Base-by-base conservation (phyloP, 2,888 invertebrate genomes). In the Harmothoe impar region DNA sequence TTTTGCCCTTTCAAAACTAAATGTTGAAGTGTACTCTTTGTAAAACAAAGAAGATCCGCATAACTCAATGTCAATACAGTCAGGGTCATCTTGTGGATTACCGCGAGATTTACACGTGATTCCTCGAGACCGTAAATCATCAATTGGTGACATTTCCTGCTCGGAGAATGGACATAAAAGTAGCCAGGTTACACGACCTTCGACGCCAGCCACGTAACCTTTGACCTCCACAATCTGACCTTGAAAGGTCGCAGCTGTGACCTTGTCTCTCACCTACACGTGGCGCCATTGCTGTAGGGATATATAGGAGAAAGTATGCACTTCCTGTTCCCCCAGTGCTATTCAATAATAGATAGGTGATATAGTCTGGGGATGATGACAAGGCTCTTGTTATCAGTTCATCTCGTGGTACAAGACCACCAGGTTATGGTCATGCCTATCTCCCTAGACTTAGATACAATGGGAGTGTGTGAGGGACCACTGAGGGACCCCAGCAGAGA, bases 231-330 rank as follows among this genome's bases (percentile, higher is more conserved):
- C 17, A 35, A 81, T 81, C 43, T 81, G 81, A 81, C 81, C 81
- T 81, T 33, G 23, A 81, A 35, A 81, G 81, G 81, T 81, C 81
- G 35, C 81, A 81, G 81, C 81, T 81, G 81, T 43, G 81, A 81
- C 81, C 81, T 81, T 72, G 29, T 15, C 62, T 62, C 23, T 43
- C 10, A 43, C 43, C 43, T 43, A 43, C 43, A 43, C 43, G 43
- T 43, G 43, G 43, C 43, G 43, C 43, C 43, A 43, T 43, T 43
- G 43, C 43, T 43, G 43, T 43, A 43, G 43, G 43, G 43, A 43
- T 43, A 43, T 43, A 43, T n/a, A n/a, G n/a, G n/a, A 43, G 3
- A 10, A 43, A 43, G 43, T 43, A 43, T 43, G 43, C 43, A 43
- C 43, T 10, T 43, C 43, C 43, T 43, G 43, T 10, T 43, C 43